Base-by-base conservation (phyloP, 2,888 invertebrate genomes). In the Sympetrum striolatum region DNA sequence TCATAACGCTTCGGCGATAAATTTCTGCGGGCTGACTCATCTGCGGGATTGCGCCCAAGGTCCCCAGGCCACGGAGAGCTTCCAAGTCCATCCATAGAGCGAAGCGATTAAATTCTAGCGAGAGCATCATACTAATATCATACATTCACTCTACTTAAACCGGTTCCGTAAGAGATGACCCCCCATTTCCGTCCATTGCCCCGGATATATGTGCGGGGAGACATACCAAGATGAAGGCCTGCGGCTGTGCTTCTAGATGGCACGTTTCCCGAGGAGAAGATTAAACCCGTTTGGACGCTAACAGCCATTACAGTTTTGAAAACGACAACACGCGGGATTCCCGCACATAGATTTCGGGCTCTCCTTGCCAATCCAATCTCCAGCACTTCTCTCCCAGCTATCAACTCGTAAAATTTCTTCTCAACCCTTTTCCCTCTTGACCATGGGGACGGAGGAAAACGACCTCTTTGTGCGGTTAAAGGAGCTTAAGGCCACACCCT, bases 401-500 rank as follows among this genome's bases (percentile, higher is more conserved):
- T 14, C 60, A 35, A 86, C 86, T 86, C 86, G 60, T 86, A 86
- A 86, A 86, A 64, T 86, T 58, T 60, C 60, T 60, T 39, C 60
- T 64, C 86, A 86, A 58, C 18, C 31, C 58, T 35, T 86, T 35
- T 58, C 86, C 73, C 25, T 73, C 86, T 86, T 86, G 86, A 86
- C 86, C 86, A 64, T 22, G 64, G 58, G 82, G 58, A 82, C 82
- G 44, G 58, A 82, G 31, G 86, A 86, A 86, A 37, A 86, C 86
- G 86, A 86, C 60, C 86, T 86, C 86, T 86, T 64, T 86, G 60
- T 64, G 86, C 86, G 86, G 86, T 86, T 86, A 86, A 86, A 86
- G 60, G 60, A 64, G 86, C 86, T 86, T 60, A 86, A 37, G 39
- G 35, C 60, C 60, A 60, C 86, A 86, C 86, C 60, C 86, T 64